These are phyloP conservation scores for Atractosteus spatula DNA, from an alignment of 2,113 vertebrate species.

Conservation along the genomic window DNA sequence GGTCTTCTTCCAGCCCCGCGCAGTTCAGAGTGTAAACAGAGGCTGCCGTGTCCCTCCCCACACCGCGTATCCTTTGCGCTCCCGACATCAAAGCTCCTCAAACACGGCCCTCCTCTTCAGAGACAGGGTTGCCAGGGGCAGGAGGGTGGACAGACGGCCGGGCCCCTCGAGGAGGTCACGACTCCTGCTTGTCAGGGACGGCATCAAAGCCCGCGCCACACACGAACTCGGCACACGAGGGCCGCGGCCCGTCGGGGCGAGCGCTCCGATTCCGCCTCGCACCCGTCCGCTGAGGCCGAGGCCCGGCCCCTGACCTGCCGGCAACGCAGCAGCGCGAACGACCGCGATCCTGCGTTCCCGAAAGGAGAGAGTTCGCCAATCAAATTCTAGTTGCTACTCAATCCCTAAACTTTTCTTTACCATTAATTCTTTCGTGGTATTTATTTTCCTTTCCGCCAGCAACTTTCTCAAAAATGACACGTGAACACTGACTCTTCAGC, in stretches of 20 bases:
- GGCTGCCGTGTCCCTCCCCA: conserved; percentile 42
- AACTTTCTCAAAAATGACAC: too few relatives aligned
- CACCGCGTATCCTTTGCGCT: conserved; percentile 49
- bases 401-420: too few relatives aligned
- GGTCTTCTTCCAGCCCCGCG: conserved; percentile 47
- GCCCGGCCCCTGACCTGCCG: too few relatives aligned
- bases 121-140: not conserved
- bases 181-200: conserved; percentile 65
- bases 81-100: conserved; percentile 87
- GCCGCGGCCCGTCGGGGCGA: not conserved
- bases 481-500: too few relatives aligned
- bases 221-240: conserved; percentile 64
- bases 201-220: conserved; percentile 75
- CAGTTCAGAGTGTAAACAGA: conserved; percentile 69
- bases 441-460: too few relatives aligned
- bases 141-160: not conserved
- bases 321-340: too few relatives aligned
- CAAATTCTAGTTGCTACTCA: too few relatives aligned
- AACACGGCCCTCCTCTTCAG: conserved; percentile 58
- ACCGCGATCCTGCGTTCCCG: too few relatives aligned
- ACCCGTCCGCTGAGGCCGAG: not conserved
- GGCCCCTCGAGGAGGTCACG: conserved; percentile 41
- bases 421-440: too few relatives aligned
- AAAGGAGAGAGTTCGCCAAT: too few relatives aligned
- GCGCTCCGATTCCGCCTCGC: not conserved